Conservation (phyloP, 2,888 invertebrate species). For the Noctua pronuba region DNA sequence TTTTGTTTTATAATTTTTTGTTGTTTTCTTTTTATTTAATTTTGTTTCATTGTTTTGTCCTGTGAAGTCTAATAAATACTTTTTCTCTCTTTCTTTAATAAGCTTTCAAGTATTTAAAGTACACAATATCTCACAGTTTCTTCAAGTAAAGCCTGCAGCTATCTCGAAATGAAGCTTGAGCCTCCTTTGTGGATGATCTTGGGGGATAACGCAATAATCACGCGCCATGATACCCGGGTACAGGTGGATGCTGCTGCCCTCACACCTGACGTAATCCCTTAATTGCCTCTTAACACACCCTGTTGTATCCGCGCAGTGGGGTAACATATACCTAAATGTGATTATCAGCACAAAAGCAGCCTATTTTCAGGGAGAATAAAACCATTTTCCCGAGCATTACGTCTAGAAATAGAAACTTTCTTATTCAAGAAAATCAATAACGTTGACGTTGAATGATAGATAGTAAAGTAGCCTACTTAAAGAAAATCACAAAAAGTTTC, state of each 20-base stretch:
- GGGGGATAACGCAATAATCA: constrained; percentile 50
- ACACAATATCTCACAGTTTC: constrained; percentile 5
- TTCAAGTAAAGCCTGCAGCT: not conserved
- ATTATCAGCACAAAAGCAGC: constrained; percentile 21
- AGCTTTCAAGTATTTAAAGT: constrained; percentile 2
- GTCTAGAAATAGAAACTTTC: not conserved
- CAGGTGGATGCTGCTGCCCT: constrained; percentile 45
- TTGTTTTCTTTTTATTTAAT: too few relatives aligned
- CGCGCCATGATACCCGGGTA: constrained; percentile 35
- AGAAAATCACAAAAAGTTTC: constrained; percentile 8
- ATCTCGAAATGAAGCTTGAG: constrained; percentile 6
- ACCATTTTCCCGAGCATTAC: not conserved
- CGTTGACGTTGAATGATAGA: not conserved
- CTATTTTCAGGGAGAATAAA: not conserved
- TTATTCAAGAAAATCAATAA: not conserved
- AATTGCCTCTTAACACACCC: constrained; percentile 53
- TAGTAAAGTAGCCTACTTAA: not conserved
- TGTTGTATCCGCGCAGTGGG: constrained; percentile 24
- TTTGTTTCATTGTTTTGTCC: too few relatives aligned
- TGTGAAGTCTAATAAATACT: too few relatives aligned
- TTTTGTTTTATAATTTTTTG: too few relatives aligned
- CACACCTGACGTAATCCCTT: constrained; percentile 54
- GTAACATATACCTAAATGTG: constrained; percentile 20
- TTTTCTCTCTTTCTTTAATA: not conserved
- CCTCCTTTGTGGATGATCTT: constrained; percentile 37